Evolutionary conservation across 2,113 vertebrate genomes (phyloP), one percentile per base, ranked within the genome.

Genomic region (Apeltes quadracus): DNA sequence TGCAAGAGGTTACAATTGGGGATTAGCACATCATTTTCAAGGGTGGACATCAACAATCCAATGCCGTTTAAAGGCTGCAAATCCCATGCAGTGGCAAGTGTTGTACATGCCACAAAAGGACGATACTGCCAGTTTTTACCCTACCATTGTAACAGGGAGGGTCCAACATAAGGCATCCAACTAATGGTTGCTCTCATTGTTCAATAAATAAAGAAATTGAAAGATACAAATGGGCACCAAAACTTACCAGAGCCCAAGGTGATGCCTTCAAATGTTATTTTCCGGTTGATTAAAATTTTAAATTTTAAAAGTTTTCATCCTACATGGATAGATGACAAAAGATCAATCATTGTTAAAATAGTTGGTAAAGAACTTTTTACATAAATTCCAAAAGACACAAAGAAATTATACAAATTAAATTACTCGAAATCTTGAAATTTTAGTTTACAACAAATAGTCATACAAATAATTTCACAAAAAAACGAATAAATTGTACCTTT

Each of bases 11-110:
- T 75, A 69, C 83, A 44, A 89, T 88, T 85, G 72, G 80, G 89
- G 89, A 91, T 91, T 91, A 84, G 80, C 81, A 79, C 76, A 56
- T 87, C 61, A 27, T 90, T 88, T 86, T 79, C 87, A 88, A 87
- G 85, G 84, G 79, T 84, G 76, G 59, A 85, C 89, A 78, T 81
- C 63, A 84, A 87, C 86, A 84, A 87, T 82, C 78, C 39, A 38
- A n/a, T 39, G 44, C 65, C 43, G 25, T 86, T 85, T 85, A 76
- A 82, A 61, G 83, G 85, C 85, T 83, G 82, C 72, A 72, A 83
- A 87, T 84, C 81, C 75, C 72, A 64, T 53, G 51, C 78, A 23
- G 81, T 55, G 27, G 72, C 61, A 43, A 74, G 76, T 76, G 69
- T 78, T 54, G 44, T 15, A 57, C 44, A 46, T 54, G 66, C 34